Conservation (phyloP, 2,113 vertebrate genomes). For the Coptodon bakossiorum region DNA sequence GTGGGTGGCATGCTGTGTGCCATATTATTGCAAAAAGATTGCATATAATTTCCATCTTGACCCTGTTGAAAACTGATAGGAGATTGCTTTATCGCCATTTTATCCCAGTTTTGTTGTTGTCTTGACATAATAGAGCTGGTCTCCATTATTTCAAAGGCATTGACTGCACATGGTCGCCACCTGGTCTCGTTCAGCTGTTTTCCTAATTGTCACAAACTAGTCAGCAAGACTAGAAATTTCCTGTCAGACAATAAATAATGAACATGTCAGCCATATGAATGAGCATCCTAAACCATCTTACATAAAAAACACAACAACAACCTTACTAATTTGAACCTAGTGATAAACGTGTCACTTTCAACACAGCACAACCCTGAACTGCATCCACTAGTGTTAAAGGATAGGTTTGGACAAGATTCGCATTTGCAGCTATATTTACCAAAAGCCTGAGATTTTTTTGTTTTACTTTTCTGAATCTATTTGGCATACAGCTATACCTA, state of each 20-base stretch:
- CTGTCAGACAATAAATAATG: background rate
- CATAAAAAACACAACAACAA: background rate
- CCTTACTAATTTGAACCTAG: background rate
- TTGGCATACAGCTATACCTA: background rate
- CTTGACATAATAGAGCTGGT: background rate
- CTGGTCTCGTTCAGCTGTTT: background rate
- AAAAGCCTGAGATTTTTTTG: background rate
- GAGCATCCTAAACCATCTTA: background rate
- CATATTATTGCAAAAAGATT: background rate
- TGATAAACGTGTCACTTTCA: background rate
- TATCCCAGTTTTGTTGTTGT: background rate
- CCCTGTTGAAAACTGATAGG: background rate
- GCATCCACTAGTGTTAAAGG: background rate
- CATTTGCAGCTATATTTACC: background rate
- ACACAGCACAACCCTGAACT: background rate
- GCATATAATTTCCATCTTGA: background rate
- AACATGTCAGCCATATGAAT: background rate
- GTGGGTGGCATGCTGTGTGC: background rate
- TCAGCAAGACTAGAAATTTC: background rate
- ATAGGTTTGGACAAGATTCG: background rate
- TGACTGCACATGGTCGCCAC: background rate
- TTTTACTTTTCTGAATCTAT: background rate
- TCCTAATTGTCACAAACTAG: background rate
- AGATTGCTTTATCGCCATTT: background rate
- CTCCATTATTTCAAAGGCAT: background rate